Conservation (phyloP, 2,113 vertebrate genomes). For the Argyrosomus japonicus region DNA sequence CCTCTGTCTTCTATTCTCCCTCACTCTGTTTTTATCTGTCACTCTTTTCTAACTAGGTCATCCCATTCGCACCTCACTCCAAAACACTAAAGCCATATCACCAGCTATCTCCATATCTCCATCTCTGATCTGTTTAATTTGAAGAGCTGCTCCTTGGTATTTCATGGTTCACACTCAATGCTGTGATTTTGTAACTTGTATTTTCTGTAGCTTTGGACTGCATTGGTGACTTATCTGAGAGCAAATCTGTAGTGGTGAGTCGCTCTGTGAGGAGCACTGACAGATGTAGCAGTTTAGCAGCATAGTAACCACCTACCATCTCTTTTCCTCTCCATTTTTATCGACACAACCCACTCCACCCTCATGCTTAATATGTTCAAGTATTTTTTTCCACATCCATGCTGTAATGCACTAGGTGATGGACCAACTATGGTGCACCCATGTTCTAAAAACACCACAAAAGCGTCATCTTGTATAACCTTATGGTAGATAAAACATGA, state of each 20-base stretch:
- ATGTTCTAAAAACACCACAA: background rate
- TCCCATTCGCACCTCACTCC: slow-evolving; percentile 47
- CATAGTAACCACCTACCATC: slow-evolving; percentile 48
- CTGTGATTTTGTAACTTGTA: background rate
- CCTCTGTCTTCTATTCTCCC: slow-evolving; percentile 29
- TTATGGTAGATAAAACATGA: background rate
- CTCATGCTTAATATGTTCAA: slow-evolving; percentile 12
- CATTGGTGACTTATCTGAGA: slow-evolving; percentile 15
- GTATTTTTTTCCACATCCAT: background rate
- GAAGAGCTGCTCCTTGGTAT: slow-evolving; percentile 31
- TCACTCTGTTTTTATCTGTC: slow-evolving; percentile 20
- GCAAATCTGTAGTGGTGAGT: slow-evolving; percentile 20
- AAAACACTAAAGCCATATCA: slow-evolving; percentile 33
- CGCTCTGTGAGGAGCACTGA: slow-evolving; percentile 7
- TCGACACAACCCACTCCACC: slow-evolving; percentile 8
- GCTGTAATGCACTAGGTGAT: background rate
- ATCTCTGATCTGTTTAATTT: slow-evolving; percentile 36
- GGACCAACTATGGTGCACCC: background rate
- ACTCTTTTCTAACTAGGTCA: slow-evolving; percentile 65
- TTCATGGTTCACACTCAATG: slow-evolving; percentile 28
- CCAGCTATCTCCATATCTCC: slow-evolving; percentile 25
- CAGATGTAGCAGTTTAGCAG: slow-evolving; percentile 34
- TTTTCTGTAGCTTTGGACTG: slow-evolving; percentile 11
- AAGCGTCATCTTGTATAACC: background rate
- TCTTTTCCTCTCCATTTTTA: background rate